Evolutionary conservation across 2,888 invertebrate species (phyloP).

Genomic region (Ophion ventricosus): DNA sequence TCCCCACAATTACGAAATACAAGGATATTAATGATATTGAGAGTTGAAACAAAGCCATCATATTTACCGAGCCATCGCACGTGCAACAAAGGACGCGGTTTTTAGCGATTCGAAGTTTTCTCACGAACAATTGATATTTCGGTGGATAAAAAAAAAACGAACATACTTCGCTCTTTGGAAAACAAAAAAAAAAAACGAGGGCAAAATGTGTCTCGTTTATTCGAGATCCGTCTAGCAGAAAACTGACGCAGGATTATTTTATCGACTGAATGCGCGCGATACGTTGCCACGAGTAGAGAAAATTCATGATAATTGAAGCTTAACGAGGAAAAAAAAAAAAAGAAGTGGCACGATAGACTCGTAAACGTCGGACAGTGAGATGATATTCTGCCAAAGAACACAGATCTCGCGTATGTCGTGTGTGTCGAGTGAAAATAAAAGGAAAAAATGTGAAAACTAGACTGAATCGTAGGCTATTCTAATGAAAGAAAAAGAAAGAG

Average conservation of each 20-base stretch:
- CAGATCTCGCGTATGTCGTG: not conserved
- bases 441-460: constrained; percentile 52
- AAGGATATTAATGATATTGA: not conserved
- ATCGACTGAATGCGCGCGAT: not conserved
- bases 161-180: too few species aligned
- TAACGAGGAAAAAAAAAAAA: not conserved
- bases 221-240: not conserved
- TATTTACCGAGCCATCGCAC: not conserved
- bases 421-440: constrained; percentile 17
- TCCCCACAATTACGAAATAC: too few species aligned
- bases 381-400: constrained; percentile 30
- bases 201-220: not conserved
- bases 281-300: not conserved
- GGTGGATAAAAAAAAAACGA: not conserved
- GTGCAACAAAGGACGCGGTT: not conserved
- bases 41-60: not conserved
- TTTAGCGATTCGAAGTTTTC: not conserved
- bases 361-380: constrained; percentile 34
- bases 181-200: too few species aligned
- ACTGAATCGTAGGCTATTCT: constrained; percentile 68
- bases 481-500: constrained; percentile 36
- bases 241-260: not conserved
- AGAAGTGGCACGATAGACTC: constrained; percentile 3
- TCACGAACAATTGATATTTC: not conserved
- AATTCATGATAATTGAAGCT: not conserved